These are phyloP conservation scores for Atractosteus spatula DNA, from an alignment of 2,113 vertebrate genomes.

Conservation along the genomic window DNA sequence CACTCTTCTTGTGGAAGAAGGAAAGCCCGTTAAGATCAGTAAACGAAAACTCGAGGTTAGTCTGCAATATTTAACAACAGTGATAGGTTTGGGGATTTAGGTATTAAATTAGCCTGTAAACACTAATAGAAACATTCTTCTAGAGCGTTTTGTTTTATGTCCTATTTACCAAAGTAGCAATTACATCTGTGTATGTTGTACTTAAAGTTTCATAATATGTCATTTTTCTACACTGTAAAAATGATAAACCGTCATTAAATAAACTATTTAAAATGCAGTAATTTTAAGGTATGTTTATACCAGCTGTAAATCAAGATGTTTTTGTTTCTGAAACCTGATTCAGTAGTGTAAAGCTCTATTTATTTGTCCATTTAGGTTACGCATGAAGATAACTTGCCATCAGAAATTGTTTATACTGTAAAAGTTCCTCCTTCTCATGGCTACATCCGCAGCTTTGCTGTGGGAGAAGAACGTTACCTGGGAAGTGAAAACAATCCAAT, in stretches of 20 bases:
- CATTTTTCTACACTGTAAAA: too few species aligned
- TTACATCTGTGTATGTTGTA: too few species aligned
- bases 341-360: too few species aligned
- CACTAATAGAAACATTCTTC: background rate
- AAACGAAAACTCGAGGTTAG: conserved; percentile 75
- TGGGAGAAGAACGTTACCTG: conserved; percentile 54
- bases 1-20: conserved; percentile 80
- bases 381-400: conserved; percentile 73
- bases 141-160: background rate
- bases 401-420: conserved; percentile 74
- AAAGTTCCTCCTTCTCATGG: conserved; percentile 64
- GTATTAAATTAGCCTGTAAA: too few species aligned
- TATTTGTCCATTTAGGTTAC: conserved; percentile 64
- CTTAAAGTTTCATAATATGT: too few species aligned
- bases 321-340: too few species aligned
- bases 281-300: too few species aligned
- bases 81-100: background rate
- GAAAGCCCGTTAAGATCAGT: conserved; percentile 77
- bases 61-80: conserved; percentile 16
- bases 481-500: conserved; percentile 54
- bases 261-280: too few species aligned
- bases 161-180: too few species aligned
- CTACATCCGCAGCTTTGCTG: conserved; percentile 64
- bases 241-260: too few species aligned
- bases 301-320: too few species aligned